Conservation (phyloP, 2,888 invertebrate species). For the Philaethria dido region DNA sequence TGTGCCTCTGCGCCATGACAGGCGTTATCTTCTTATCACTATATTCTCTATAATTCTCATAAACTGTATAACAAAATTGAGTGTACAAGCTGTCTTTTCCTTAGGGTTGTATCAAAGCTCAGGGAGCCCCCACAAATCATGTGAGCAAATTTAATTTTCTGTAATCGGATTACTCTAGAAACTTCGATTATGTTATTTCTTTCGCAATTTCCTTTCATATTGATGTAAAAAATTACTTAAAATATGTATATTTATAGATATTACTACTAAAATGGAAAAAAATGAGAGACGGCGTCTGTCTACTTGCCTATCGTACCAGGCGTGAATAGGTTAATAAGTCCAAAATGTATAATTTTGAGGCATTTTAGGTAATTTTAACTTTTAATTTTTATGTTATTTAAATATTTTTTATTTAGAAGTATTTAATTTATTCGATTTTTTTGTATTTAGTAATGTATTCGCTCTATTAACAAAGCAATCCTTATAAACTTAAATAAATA, state of each 20-base stretch:
- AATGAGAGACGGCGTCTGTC: no score
- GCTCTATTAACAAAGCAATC: no score
- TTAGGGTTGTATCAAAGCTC: conserved; percentile 4
- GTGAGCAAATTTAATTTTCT: conserved; percentile 31
- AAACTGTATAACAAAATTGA: background rate
- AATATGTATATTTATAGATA: background rate
- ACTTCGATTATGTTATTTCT: conserved; percentile 31
- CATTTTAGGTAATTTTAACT: no score
- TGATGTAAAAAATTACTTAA: background rate
- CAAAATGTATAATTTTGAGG: no score
- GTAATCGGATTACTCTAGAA: conserved; percentile 33
- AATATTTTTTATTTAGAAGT: no score
- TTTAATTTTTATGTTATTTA: no score
- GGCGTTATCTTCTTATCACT: background rate
- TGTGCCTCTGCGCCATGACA: no score
- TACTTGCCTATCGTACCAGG: no score
- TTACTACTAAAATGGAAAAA: background rate
- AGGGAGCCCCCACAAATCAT: conserved; percentile 22
- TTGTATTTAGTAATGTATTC: no score
- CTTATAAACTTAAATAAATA: no score
- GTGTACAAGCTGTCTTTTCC: background rate
- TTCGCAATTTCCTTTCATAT: conserved; percentile 7
- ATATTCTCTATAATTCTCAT: background rate
- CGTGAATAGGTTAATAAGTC: no score
- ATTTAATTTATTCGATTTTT: no score